A percentile compares a stretch with the other conserved stretches of the same genome.
Conservation (phyloP, 2,888 invertebrate species). For the Oxyscelio sp. region DNA sequence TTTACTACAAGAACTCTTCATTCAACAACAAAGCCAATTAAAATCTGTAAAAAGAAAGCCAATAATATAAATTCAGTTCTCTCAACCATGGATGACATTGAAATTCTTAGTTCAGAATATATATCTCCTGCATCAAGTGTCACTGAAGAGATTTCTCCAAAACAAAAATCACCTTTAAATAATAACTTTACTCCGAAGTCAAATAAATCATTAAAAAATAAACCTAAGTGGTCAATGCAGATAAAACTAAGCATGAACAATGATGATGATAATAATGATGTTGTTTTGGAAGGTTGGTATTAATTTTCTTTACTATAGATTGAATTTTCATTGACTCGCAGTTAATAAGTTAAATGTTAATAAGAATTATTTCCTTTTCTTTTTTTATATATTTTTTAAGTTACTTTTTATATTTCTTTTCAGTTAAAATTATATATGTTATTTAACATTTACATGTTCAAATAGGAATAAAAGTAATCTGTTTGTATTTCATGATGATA, state of each 20-base stretch:
- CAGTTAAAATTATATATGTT: no score
- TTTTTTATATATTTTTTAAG: no score
- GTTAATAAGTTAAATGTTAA: no score
- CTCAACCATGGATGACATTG: conserved; percentile 19
- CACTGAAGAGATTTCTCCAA: conserved; percentile 2
- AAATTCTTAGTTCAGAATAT: conserved; percentile 75
- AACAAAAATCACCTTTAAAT: background rate
- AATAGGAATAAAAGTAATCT: no score
- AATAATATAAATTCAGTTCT: conserved; percentile 32
- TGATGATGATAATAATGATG: conserved; percentile 21
- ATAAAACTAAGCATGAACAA: conserved; percentile 41
- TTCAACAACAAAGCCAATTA: conserved; percentile 6
- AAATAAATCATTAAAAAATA: conserved; percentile 54
- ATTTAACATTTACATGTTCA: no score
- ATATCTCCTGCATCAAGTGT: conserved; percentile 22
- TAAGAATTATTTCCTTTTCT: no score
- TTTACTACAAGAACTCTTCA: background rate
- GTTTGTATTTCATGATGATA: conserved; percentile 56
- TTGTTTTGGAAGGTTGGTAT: background rate
- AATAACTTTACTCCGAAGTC: conserved; percentile 21
- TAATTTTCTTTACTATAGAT: no score
- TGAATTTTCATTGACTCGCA: no score
- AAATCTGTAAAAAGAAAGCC: conserved; percentile 13
- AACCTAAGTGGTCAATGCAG: conserved; percentile 64
- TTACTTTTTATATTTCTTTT: no score